phyloP scores from a whole-genome alignment of 2,888 invertebrate species.

The Xanthorhoe designata region DNA sequence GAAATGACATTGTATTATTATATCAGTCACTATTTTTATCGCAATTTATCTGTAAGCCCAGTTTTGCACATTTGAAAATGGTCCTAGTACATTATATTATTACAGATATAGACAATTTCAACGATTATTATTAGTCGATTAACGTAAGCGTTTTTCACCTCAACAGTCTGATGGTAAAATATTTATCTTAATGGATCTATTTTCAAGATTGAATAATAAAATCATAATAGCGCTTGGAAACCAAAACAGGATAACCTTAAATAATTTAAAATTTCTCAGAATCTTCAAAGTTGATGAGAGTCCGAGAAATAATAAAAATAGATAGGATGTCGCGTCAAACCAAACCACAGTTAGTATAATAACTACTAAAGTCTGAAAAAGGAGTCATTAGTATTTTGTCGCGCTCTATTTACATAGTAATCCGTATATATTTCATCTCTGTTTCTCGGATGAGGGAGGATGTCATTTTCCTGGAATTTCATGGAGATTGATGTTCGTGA shows the following conservation, averaged over 20 bases:
- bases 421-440: constrained; percentile 11
- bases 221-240: neutral
- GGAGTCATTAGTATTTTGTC: constrained; percentile 23
- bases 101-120: no score
- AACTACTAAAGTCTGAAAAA: neutral
- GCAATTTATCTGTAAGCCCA: no score
- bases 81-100: no score
- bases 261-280: constrained; percentile 24
- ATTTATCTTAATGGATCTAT: no score
- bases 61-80: no score
- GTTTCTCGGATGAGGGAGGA: constrained; percentile 12
- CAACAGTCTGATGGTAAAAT: no score
- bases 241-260: neutral
- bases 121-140: no score
- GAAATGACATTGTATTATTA: no score
- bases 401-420: constrained; percentile 2
- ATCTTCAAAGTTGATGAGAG: constrained; percentile 20
- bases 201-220: neutral
- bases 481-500: neutral
- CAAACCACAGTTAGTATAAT: constrained; percentile 2
- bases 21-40: no score
- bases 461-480: neutral
- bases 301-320: constrained; percentile 30
- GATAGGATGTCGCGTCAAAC: constrained; percentile 32
- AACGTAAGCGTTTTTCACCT: no score